Evolutionary conservation across 2,113 vertebrate genomes (phyloP).

Genomic region (Plotosus lineatus): DNA sequence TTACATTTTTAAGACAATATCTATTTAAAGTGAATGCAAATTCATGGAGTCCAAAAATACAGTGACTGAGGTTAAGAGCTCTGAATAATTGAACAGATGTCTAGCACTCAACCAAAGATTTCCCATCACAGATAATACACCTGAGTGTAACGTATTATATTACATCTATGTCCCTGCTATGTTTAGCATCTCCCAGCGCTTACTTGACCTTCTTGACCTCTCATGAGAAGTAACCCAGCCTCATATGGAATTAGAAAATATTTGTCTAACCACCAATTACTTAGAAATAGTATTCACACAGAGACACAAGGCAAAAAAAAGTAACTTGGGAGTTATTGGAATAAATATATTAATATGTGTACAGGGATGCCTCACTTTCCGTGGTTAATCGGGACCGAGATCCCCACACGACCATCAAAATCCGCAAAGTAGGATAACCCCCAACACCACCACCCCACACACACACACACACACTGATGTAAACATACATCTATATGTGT

Average conservation of each 20-base stretch:
- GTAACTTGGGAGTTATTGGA: not conserved
- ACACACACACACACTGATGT: too few species aligned
- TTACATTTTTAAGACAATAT: not conserved
- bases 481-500: too few species aligned
- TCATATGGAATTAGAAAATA: not conserved
- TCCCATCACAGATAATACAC: not conserved
- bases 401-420: too few species aligned
- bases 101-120: not conserved
- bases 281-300: not conserved
- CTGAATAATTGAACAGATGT: not conserved
- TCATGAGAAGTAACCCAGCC: not conserved
- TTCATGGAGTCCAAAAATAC: not conserved
- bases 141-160: not conserved
- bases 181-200: not conserved
- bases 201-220: not conserved
- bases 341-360: too few species aligned
- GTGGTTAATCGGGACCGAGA: too few species aligned
- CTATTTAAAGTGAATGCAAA: not conserved
- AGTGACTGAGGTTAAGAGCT: not conserved
- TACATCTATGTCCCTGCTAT: not conserved
- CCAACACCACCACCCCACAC: too few species aligned
- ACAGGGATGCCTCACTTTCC: too few species aligned
- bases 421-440: too few species aligned
- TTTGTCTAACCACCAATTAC: not conserved
- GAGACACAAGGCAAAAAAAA: not conserved